Evolutionary conservation across 2,888 invertebrate genomes (phyloP), one percentile per base, ranked within the genome.

Genomic region (Macaria notata): DNA sequence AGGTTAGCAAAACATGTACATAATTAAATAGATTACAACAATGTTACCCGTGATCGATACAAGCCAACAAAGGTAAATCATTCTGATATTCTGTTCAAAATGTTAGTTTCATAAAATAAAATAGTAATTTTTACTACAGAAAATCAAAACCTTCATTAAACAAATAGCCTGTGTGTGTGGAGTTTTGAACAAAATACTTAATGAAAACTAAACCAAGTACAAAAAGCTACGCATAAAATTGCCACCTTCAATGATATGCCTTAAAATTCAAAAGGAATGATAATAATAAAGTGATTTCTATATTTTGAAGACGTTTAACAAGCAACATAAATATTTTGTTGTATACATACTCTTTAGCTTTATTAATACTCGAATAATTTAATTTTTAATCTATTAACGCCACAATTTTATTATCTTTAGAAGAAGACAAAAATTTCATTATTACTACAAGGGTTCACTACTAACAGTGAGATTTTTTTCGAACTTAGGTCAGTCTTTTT

Each of bases 191-290:
- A 83, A 75, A 79, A 78, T 73, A 72, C 63, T 72, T 73, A 72
- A 71, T 65, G 53, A 65, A 63, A 63, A 19, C 2, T 36, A 7
- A 36, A 36, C 8, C 41, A 41, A 41, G 9, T 41, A 36, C 68
- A 72, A 68, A 78, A 78, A 79, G 79, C 76, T 78, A 85, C 77
- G 81, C 66, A 68, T 62, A 67, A 64, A 72, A 76, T 75, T 79
- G 75, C 73, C 72, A 73, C 73, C 72, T 68, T 80, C 70, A 73
- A 73, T 88, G 87, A 87, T 87, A 88, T 88, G 88, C 84, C 71
- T 81, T 76, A 73, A 77, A 81, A 76, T 67, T 51, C 45, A 54
- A 73, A 82, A 86, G 79, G 85, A 83, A 84, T 38, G 38, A 85
- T 86, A 86, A 80, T 82, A 75, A 76, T 50, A 75, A 79, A 81